phyloP scores from a whole-genome alignment of 1,140 invertebrate species.

The Chelonus insularis region DNA sequence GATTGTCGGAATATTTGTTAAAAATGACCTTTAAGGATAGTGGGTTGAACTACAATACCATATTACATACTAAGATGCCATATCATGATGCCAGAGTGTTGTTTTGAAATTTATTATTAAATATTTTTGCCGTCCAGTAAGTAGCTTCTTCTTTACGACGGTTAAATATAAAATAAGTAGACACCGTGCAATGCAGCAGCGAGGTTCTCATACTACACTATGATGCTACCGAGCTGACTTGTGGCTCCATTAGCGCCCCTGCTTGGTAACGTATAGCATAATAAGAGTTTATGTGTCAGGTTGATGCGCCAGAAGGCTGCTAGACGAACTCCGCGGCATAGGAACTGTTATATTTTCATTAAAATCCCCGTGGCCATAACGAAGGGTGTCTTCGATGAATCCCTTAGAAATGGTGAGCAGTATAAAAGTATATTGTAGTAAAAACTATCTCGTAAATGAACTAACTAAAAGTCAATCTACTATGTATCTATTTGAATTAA shows the following conservation, averaged over 20 bases:
- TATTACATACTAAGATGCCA: constrained; percentile 3
- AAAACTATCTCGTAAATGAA: constrained; percentile 19
- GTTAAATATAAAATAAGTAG: constrained; percentile 62
- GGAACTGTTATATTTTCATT: constrained; percentile 62
- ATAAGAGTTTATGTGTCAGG: constrained; percentile 62
- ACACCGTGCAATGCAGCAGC: constrained; percentile 42
- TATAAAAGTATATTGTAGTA: neutral
- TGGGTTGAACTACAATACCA: neutral
- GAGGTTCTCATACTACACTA: constrained; percentile 25
- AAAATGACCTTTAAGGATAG: no score
- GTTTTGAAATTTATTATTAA: constrained; percentile 46
- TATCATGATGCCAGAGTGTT: neutral
- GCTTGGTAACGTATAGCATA: constrained; percentile 58
- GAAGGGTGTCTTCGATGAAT: constrained; percentile 47
- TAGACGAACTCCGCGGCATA: constrained; percentile 56
- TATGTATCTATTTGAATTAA: no score
- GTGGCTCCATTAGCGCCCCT: constrained; percentile 60
- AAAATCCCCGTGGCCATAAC: constrained; percentile 39
- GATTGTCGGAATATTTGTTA: no score
- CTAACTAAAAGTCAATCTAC: constrained; percentile 26
- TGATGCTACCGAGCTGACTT: constrained; percentile 54
- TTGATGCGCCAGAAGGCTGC: constrained; percentile 58
- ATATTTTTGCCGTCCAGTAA: constrained; percentile 50
- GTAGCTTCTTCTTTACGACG: constrained; percentile 58
- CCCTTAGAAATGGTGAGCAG: constrained; percentile 22